These are phyloP conservation scores for Dinomys branickii DNA, from an alignment of 2,113 vertebrate genomes.

Conservation along the genomic window DNA sequence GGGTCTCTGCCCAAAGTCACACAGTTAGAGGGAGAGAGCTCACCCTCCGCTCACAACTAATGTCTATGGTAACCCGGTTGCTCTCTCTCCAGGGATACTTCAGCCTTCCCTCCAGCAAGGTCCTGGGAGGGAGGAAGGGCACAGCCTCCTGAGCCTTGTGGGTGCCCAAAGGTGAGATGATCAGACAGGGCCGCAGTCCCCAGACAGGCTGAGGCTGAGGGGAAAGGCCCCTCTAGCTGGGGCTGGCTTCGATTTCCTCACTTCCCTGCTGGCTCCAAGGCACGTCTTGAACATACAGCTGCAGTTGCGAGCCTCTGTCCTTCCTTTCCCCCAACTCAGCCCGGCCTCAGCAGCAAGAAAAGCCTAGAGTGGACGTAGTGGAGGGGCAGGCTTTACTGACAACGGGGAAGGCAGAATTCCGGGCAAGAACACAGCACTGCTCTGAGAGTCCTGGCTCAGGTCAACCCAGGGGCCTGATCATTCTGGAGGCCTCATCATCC, in stretches of 20 bases:
- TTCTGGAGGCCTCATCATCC: background rate
- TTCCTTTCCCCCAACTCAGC: background rate
- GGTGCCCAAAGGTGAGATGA: background rate
- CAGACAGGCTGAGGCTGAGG: background rate
- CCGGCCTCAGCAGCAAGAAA: slow-evolving; percentile 41
- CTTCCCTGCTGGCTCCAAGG: background rate
- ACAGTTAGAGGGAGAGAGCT: background rate
- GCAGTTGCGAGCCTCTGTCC: background rate
- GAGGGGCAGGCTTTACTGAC: slow-evolving; percentile 67
- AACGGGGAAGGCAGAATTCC: slow-evolving; percentile 43
- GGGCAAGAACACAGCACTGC: background rate
- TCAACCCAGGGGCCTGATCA: background rate
- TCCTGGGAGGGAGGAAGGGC: background rate
- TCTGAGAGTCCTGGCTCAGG: background rate
- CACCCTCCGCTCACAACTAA: background rate
- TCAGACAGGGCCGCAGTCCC: background rate
- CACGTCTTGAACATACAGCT: background rate
- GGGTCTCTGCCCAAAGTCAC: background rate
- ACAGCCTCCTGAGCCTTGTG: background rate
- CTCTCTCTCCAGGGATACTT: background rate
- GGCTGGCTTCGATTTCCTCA: background rate
- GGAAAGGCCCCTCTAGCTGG: background rate
- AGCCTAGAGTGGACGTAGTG: slow-evolving; percentile 38
- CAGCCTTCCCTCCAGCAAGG: background rate
- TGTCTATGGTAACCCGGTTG: accelerated